These are phyloP conservation scores for Tethea ocularis DNA, from an alignment of 2,888 invertebrate species.

Conservation along the genomic window DNA sequence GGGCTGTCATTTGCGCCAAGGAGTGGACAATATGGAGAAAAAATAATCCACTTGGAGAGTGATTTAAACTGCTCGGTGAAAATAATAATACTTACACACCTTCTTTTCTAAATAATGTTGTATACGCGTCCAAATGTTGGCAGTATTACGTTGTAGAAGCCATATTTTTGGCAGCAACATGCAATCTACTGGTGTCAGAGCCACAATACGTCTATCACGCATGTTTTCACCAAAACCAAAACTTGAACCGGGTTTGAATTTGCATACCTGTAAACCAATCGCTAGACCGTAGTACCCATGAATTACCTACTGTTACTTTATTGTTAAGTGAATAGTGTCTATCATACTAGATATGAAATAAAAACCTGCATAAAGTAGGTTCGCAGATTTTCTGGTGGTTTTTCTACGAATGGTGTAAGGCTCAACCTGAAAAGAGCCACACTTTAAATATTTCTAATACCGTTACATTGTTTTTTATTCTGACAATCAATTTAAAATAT, in stretches of 20 bases:
- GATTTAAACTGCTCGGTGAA: not conserved
- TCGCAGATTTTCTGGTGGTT: constrained; percentile 38
- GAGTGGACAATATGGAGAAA: too few species aligned
- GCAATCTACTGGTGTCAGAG: constrained; percentile 85
- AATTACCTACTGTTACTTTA: not conserved
- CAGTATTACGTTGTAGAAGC: constrained; percentile 86
- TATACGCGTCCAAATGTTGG: constrained; percentile 86
- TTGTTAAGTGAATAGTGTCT: not conserved
- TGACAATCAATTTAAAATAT: not conserved
- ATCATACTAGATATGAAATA: not conserved
- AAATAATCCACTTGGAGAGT: too few species aligned
- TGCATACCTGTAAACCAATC: constrained; percentile 71
- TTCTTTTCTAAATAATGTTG: constrained; percentile 83
- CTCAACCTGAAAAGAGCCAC: constrained; percentile 51
- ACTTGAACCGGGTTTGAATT: constrained; percentile 83
- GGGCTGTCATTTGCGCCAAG: too few species aligned
- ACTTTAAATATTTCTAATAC: too few species aligned
- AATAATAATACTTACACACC: constrained; percentile 43
- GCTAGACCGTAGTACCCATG: not conserved
- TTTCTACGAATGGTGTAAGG: constrained; percentile 28
- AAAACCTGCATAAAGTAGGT: constrained; percentile 78
- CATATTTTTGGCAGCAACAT: constrained; percentile 88
- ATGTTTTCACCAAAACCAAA: constrained; percentile 89
- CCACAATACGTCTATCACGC: constrained; percentile 86
- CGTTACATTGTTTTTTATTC: too few species aligned